Conservation (phyloP, 1,140 invertebrate genomes). For the Amphibalanus amphitrite region DNA sequence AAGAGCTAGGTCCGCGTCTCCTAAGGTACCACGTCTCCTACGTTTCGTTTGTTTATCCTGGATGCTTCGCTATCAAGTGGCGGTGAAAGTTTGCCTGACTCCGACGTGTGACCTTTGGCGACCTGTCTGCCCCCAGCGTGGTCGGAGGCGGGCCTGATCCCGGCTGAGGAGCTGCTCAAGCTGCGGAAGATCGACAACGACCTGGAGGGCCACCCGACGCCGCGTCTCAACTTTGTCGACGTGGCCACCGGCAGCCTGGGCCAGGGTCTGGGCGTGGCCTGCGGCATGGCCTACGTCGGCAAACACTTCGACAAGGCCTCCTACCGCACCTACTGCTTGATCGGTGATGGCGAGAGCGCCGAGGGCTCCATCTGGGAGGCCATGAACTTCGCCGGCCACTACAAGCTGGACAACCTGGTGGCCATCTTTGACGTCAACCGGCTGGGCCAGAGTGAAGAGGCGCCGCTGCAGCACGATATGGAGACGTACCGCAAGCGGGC, state of each 20-base stretch:
- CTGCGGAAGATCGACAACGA: slow-evolving; percentile 86
- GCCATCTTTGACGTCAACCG: slow-evolving; percentile 96
- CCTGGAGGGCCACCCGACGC: slow-evolving; percentile 96
- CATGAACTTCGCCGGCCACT: slow-evolving; percentile 78
- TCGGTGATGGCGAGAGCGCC: slow-evolving; percentile 95
- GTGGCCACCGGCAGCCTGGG: slow-evolving; percentile 96
- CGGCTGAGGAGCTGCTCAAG: slow-evolving; percentile 61
- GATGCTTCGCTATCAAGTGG: too few relatives aligned
- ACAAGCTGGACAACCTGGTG: slow-evolving; percentile 91
- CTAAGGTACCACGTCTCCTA: too few relatives aligned
- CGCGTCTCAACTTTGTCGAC: slow-evolving; percentile 90
- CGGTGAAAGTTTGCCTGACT: too few relatives aligned
- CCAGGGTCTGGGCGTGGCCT: slow-evolving; percentile 85
- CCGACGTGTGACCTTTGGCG: too few relatives aligned
- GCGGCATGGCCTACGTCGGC: slow-evolving; percentile 96
- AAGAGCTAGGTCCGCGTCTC: too few relatives aligned
- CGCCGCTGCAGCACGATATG: slow-evolving; percentile 80
- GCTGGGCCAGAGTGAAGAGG: slow-evolving; percentile 89
- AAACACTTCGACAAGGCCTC: slow-evolving; percentile 89
- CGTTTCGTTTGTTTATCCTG: too few relatives aligned
- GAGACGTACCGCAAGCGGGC: slow-evolving; percentile 71
- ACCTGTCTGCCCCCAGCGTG: slow-evolving; percentile 52
- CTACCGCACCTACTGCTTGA: slow-evolving; percentile 83
- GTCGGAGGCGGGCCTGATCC: slow-evolving; percentile 90
- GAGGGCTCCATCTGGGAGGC: slow-evolving; percentile 99